Evolutionary conservation across 2,113 vertebrate genomes (phyloP), one percentile per base, ranked within the genome.

Genomic region (Sander lucioperca): DNA sequence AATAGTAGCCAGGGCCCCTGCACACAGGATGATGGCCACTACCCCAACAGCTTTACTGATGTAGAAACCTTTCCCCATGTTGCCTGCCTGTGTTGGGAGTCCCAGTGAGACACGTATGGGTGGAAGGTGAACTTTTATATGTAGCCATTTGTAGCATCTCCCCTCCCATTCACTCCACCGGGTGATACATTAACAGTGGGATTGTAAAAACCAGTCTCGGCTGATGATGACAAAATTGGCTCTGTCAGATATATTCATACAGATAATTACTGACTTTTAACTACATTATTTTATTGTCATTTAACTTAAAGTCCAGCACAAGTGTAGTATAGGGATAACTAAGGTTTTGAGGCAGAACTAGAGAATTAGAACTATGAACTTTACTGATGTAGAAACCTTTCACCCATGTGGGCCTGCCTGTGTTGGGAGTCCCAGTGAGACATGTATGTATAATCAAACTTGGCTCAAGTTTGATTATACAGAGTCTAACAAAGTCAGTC

Each of bases 21-120:
- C 48, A 0, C 79, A 94, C 62, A 97, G 73, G 8, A 98, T 6
- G 0, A 97, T 83, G 30, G 56, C 93, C 53, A 91, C 85, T 0
- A 96, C 64, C 77, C 93, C 97, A 21, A 97, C 64, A 0, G 76
- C 1, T 93, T 96, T 99, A 88, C 96, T 96, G 79, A 99, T 94
- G 90, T 87, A 97, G 94, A 97, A 98, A 16, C 97, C 97, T 11
- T 96, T 96, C 0, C 92, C 97, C 98, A 99, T 99, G 94, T 64
- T 80, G 66, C n/a, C 33, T 12, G 56, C 18, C 64, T 77, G 54
- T 5, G 1, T 9, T 33, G 11, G 11, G 18, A 64, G 8, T 21
- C 43, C 71, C 73, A 48, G 14, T 58, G n/a, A 82, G 62, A 71
- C 65, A 39, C 15, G 58, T 16, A 53, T 53, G 5, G 57, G 33